Evolutionary conservation across 2,888 invertebrate genomes (phyloP).

Genomic region (Lymantria monacha): DNA sequence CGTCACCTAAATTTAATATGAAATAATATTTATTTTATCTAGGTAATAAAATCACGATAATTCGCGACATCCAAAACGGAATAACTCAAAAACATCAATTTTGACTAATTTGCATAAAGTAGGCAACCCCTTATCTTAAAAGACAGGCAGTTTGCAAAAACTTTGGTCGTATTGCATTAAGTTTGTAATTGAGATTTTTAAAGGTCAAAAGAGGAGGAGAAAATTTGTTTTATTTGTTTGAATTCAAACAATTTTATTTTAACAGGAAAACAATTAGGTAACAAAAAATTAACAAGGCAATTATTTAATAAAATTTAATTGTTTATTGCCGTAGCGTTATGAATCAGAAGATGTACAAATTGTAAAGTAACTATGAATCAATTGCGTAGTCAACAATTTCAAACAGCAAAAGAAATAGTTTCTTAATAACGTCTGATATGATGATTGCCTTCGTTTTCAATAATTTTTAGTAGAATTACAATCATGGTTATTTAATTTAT

Average conservation of each 20-base stretch:
- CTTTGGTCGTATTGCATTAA: slow-evolving; percentile 72
- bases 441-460: neutral
- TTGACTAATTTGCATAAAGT: slow-evolving; percentile 71
- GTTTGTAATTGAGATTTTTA: slow-evolving; percentile 55
- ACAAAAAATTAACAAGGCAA: slow-evolving; percentile 5
- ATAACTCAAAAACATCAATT: slow-evolving; percentile 54
- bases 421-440: neutral
- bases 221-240: slow-evolving; percentile 15
- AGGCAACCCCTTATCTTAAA: slow-evolving; percentile 68
- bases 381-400: neutral
- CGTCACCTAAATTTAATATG: neutral
- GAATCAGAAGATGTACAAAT: slow-evolving; percentile 8
- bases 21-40: neutral
- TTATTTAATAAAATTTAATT: slow-evolving; percentile 10
- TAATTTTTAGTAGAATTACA: neutral
- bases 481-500: too few relatives aligned
- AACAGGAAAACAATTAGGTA: slow-evolving; percentile 11
- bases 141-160: slow-evolving; percentile 74
- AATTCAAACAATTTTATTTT: slow-evolving; percentile 11
- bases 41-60: neutral
- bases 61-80: slow-evolving; percentile 19
- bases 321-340: slow-evolving; percentile 9
- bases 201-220: slow-evolving; percentile 47
- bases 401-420: too few relatives aligned
- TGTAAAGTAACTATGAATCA: slow-evolving; percentile 8